Percentiles rank a stretch among this genome's conserved stretches.
These are phyloP conservation scores for Pristionchus exspectatus DNA, from an alignment of 2,888 invertebrate genomes.

Conservation along the genomic window DNA sequence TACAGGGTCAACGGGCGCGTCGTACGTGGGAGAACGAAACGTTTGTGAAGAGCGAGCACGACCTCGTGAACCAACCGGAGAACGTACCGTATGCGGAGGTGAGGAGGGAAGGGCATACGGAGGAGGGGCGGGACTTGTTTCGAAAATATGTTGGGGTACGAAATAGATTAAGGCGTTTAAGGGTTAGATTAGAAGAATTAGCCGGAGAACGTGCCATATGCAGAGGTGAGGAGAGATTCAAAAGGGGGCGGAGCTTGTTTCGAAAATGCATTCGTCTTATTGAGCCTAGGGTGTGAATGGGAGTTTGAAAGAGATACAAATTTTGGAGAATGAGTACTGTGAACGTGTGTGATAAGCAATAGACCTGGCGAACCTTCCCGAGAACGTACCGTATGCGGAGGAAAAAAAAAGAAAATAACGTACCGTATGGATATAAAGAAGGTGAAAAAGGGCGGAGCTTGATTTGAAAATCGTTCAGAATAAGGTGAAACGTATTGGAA, in stretches of 20 bases:
- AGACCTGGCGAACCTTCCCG: slow-evolving; percentile 72
- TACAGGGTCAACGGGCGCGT: slow-evolving; percentile 60
- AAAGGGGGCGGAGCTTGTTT: not conserved
- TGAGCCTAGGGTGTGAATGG: too few relatives aligned
- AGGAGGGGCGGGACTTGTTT: not conserved
- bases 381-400: slow-evolving; percentile 66
- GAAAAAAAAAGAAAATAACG: slow-evolving; percentile 70
- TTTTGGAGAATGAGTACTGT: too few relatives aligned
- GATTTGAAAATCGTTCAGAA: too few relatives aligned
- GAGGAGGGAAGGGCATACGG: not conserved
- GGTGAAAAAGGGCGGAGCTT: not conserved
- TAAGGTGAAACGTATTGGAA: too few relatives aligned
- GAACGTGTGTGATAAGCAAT: too few relatives aligned
- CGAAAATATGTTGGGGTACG: not conserved
- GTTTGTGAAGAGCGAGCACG: slow-evolving; percentile 71
- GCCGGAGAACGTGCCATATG: slow-evolving; percentile 68
- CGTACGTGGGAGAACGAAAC: slow-evolving; percentile 76
- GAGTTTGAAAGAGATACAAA: too few relatives aligned
- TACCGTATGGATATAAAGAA: slow-evolving; percentile 64
- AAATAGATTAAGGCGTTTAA: slow-evolving; percentile 57
- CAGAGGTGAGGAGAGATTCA: slow-evolving; percentile 40
- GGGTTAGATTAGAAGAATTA: too few relatives aligned
- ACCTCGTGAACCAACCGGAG: slow-evolving; percentile 71
- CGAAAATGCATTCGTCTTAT: too few relatives aligned
- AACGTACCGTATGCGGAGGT: slow-evolving; percentile 64